phyloP scores from a whole-genome alignment of 2,888 invertebrate genomes.

The Metacarcinus magister region DNA sequence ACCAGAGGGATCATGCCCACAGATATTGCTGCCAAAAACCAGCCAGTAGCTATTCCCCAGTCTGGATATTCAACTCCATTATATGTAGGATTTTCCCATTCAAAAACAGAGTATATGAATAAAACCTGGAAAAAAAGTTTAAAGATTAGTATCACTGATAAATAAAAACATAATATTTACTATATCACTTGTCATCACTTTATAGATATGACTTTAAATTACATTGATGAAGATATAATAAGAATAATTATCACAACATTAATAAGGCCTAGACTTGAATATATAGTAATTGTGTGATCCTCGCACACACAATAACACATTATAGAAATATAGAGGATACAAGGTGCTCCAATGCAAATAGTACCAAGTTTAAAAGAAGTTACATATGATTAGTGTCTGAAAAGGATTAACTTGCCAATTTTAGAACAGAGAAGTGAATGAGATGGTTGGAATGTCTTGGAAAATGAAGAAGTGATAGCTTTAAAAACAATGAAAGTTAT shows the following conservation, averaged over 20 bases:
- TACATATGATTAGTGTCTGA: not conserved
- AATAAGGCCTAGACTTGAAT: not conserved
- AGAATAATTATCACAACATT: not conserved
- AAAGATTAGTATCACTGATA: not conserved
- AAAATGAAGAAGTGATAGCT: too few relatives aligned
- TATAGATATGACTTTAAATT: not conserved
- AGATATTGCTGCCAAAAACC: constrained; percentile 83
- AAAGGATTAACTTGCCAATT: not conserved
- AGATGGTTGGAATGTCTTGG: too few relatives aligned
- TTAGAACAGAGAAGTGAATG: not conserved
- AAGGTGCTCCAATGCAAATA: too few relatives aligned
- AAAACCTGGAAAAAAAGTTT: constrained; percentile 82
- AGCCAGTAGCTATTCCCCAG: constrained; percentile 83
- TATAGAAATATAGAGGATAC: too few relatives aligned
- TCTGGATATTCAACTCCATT: constrained; percentile 83
- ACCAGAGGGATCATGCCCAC: constrained; percentile 83
- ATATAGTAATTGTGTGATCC: not conserved
- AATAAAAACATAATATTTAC: not conserved
- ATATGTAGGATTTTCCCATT: constrained; percentile 82
- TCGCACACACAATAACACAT: too few relatives aligned
- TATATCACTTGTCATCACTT: too few relatives aligned
- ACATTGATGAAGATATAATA: not conserved
- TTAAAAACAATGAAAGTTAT: too few relatives aligned
- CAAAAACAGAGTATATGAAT: constrained; percentile 83
- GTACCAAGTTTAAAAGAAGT: too few relatives aligned